Conservation (phyloP, 1,140 invertebrate genomes). For the Centruroides sculpturatus region DNA sequence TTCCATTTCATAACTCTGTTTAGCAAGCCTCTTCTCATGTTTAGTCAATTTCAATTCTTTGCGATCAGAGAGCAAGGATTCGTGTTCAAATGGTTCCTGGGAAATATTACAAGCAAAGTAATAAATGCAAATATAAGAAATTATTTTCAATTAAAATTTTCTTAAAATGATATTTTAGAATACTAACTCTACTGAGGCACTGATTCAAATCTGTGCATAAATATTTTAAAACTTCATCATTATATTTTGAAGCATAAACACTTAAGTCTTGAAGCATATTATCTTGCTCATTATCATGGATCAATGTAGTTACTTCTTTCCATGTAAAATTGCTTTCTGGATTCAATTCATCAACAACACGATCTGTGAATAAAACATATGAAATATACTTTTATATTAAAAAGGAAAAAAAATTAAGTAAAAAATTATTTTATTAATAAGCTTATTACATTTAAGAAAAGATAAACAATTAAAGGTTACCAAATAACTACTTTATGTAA, state of each 20-base stretch:
- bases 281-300: slow-evolving; percentile 80
- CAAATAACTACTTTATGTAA: slow-evolving; percentile 6
- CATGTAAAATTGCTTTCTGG: slow-evolving; percentile 87
- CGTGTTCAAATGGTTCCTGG: slow-evolving; percentile 86
- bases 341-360: slow-evolving; percentile 95
- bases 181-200: slow-evolving; percentile 34
- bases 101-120: not conserved
- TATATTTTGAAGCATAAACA: slow-evolving; percentile 51
- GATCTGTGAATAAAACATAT: slow-evolving; percentile 36
- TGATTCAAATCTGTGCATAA: slow-evolving; percentile 49
- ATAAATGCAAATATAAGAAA: not conserved
- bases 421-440: slow-evolving; percentile 1
- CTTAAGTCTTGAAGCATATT: slow-evolving; percentile 48
- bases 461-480: not conserved
- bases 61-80: slow-evolving; percentile 84
- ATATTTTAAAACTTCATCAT: slow-evolving; percentile 64
- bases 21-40: slow-evolving; percentile 83
- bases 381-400: too few relatives aligned
- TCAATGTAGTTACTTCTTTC: slow-evolving; percentile 86
- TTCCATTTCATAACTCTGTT: slow-evolving; percentile 66
- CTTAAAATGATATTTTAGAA: too few relatives aligned
- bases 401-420: not conserved
- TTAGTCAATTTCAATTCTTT: slow-evolving; percentile 91
- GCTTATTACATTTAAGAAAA: not conserved
- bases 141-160: not conserved